phyloP scores from a whole-genome alignment of 2,888 invertebrate genomes.

The Escarpia spicata region DNA sequence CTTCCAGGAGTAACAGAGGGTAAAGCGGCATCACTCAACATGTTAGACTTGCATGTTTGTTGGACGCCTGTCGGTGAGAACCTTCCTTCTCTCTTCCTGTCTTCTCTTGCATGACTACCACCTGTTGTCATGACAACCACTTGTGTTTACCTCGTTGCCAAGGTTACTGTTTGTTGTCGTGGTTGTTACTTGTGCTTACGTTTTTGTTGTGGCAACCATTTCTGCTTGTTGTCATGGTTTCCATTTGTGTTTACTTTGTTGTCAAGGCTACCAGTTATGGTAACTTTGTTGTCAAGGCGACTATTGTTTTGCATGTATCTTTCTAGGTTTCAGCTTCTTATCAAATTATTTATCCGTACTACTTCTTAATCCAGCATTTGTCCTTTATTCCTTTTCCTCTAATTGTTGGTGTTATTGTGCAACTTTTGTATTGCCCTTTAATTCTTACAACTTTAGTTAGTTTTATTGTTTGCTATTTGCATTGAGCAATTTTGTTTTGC shows the following conservation, averaged over 20 bases:
- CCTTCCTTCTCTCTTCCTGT: neutral
- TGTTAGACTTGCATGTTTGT: neutral
- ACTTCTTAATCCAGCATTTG: no score
- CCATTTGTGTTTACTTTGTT: no score
- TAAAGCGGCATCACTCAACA: constrained; percentile 6
- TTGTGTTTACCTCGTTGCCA: neutral
- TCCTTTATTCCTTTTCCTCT: no score
- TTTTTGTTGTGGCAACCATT: neutral
- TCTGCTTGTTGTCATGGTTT: neutral
- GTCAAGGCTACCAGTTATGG: no score
- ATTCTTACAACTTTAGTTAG: neutral
- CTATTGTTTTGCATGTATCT: neutral
- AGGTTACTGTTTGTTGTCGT: neutral
- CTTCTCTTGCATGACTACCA: neutral
- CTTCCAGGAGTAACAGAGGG: neutral
- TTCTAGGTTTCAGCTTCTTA: neutral
- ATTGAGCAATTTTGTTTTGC: neutral
- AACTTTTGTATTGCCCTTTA: no score
- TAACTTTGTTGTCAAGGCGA: no score
- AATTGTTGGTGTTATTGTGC: no score
- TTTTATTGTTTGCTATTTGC: neutral
- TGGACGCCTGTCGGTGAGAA: neutral
- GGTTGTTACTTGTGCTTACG: neutral
- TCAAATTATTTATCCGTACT: no score
- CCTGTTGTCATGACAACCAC: neutral